phyloP scores from a whole-genome alignment of 2,113 vertebrate genomes.

The Camarhynchus parvulus region DNA sequence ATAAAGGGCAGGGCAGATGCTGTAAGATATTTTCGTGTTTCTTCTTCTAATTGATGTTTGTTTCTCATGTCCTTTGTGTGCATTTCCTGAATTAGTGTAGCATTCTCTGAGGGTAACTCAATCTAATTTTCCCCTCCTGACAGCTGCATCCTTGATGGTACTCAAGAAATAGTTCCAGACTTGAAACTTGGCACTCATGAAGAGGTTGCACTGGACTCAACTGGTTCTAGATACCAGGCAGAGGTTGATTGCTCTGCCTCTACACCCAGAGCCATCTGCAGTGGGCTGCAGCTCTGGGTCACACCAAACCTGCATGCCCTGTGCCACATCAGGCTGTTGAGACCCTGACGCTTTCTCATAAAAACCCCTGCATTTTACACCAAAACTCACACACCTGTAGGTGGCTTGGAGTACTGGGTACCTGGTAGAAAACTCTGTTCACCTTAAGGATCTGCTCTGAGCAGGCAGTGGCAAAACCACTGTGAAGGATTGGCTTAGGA shows the following conservation, averaged over 20 bases:
- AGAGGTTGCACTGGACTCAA: background rate
- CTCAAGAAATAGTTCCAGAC: background rate
- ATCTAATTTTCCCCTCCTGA: constrained; percentile 22
- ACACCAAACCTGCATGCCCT: background rate
- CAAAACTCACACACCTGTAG: background rate
- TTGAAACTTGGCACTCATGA: background rate
- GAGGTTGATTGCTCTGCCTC: fast-evolving
- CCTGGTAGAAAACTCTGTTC: background rate
- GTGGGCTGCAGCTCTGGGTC: background rate
- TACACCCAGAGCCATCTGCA: too few species aligned
- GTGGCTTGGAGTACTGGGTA: background rate
- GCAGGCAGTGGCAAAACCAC: background rate
- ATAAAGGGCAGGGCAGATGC: constrained; percentile 31
- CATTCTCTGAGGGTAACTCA: constrained; percentile 21
- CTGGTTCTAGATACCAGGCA: background rate
- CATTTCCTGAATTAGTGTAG: constrained; percentile 50
- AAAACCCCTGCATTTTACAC: background rate
- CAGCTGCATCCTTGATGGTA: constrained; percentile 14
- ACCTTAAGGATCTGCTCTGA: fast-evolving
- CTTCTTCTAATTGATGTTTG: constrained; percentile 50
- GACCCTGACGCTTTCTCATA: background rate
- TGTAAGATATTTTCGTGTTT: constrained; percentile 19
- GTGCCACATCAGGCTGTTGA: background rate
- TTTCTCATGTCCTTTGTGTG: constrained; percentile 34
- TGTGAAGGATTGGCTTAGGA: too few species aligned